Evolutionary conservation across 2,113 vertebrate species (phyloP), one percentile per base, ranked within the genome.

Genomic region (Emydura subglobosa): DNA sequence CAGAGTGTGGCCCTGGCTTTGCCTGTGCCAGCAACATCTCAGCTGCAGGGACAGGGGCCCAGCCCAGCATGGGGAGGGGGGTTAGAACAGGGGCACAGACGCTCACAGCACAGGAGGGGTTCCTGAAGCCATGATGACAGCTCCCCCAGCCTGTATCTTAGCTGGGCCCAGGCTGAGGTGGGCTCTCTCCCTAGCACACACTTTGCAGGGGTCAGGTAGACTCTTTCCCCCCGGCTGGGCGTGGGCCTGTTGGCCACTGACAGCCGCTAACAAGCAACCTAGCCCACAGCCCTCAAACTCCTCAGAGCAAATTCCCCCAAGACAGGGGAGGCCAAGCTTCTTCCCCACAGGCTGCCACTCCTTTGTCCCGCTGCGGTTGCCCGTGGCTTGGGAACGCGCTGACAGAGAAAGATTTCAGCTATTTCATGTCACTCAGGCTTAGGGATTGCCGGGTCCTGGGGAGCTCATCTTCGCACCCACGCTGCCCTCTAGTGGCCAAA

Each of bases 401-500:
- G 95, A 91, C 3, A 0, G 1, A 34, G 82, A 86, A 53, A 44
- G 42, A 85, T 94, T 94, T 44, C 1, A 3, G 85, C 79, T 47
- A 74, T 0, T 1, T 44, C 3, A 0, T 0, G 88, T 42, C 95
- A 44, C n/a, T 50, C 72, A 47, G 91, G 93, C 90, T 82, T 39
- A 87, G 61, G 57, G 31, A 94, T 85, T 39, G 0, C 4, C 0
- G 4, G 86, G 88, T 7, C 55, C 47, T 39, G 49, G 29, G 65
- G 54, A 79, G 29, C 27, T 55, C 44, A 81, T 54, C 24, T 65
- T 68, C 93, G 31, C 1, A 1, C 25, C 86, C 86, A 94, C 92
- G 80, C 96, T 96, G 96, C 97, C 96, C 96, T 10, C 96, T 96
- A 95, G 94, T 92, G 92, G 44, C 31, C 31, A 27, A 47, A 53